Evolutionary conservation across 2,888 invertebrate species (phyloP).

Genomic region (Epirrita christyi): DNA sequence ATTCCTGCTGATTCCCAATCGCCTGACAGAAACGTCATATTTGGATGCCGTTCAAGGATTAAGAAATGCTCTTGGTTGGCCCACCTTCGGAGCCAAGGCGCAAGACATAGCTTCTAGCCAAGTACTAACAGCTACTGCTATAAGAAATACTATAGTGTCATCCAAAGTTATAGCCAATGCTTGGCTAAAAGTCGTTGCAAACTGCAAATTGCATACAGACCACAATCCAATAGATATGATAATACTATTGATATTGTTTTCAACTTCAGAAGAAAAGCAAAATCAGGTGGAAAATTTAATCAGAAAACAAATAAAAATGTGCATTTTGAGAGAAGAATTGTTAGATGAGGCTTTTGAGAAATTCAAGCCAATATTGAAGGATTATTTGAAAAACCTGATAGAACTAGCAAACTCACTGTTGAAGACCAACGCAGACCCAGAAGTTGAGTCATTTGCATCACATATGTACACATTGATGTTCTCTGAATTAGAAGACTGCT

Average conservation of each 20-base stretch:
- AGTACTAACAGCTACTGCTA: conserved; percentile 83
- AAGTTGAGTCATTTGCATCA: conserved; percentile 84
- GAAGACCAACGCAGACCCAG: conserved; percentile 73
- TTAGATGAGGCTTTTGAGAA: conserved; percentile 83
- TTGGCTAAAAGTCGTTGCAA: conserved; percentile 84
- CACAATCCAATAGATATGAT: conserved; percentile 89
- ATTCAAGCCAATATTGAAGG: conserved; percentile 82
- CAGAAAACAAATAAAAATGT: conserved; percentile 86
- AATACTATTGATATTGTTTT: conserved; percentile 86
- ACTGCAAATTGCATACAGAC: conserved; percentile 74
- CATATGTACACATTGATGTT: conserved; percentile 84
- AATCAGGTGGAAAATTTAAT: conserved; percentile 86
- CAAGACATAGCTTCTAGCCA: conserved; percentile 85
- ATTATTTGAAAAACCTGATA: conserved; percentile 82
- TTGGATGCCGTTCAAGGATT: conserved; percentile 74
- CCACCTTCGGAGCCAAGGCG: conserved; percentile 65
- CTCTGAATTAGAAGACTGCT: conserved; percentile 66
- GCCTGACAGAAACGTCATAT: conserved; percentile 59
- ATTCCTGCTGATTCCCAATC: conserved; percentile 83
- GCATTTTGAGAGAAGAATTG: conserved; percentile 84
- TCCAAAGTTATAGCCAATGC: conserved; percentile 83
- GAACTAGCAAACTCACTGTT: conserved; percentile 84
- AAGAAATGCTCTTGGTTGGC: conserved; percentile 80
- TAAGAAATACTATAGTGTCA: conserved; percentile 83
- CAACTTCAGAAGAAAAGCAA: conserved; percentile 85